Base-by-base conservation (phyloP, 37 sponge, comb jelly and placozoan species). In the Ephydatia muelleri region DNA sequence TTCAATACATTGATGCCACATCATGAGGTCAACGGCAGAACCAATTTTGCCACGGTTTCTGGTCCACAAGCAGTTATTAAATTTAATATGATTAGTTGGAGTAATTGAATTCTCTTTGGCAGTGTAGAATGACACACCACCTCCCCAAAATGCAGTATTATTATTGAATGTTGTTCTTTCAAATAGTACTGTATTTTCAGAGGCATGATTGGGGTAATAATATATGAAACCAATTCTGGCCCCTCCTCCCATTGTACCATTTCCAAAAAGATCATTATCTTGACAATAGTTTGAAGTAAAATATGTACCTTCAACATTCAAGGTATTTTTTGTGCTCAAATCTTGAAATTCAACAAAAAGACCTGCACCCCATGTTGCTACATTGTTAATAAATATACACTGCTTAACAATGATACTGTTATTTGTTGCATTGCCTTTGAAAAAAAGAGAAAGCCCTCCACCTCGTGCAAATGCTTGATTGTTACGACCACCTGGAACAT, bases 291-390 rank as follows among this genome's bases (percentile, higher is more conserved):
- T 88, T 5, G 69, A 32, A 43, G 37, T 22, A 49, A 88, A 77
- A 35, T 43, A 22, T 11, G 76, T 40, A 13, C 6, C 25, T 5
- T 43, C 0, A 6, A 77, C 66, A 47, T 25, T 38, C 2, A 88
- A 26, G 29, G 34, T 57, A 72, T 88, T 88, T 26, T 70, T 71
- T 37, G 31, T 37, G 3, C 75, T 43, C 0, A 12, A 30, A 38
- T 88, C 88, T 32, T 83, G 79, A 78, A 88, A 83, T 37, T 88
- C 83, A 43, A 68, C 75, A 68, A 83, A 77, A 28, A 88, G 30
- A 49, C 88, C 88, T 3, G 79, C 83, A 29, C 88, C 88, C 88
- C 88, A 88, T 39, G 83, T 64, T 22, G 88, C 88, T 34, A 0
- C 34, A 65, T 88, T 88, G 57, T 69, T 19, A 12, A n/a, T 8